Conservation (phyloP, 2,113 vertebrate genomes). For the Isurus oxyrinchus region DNA sequence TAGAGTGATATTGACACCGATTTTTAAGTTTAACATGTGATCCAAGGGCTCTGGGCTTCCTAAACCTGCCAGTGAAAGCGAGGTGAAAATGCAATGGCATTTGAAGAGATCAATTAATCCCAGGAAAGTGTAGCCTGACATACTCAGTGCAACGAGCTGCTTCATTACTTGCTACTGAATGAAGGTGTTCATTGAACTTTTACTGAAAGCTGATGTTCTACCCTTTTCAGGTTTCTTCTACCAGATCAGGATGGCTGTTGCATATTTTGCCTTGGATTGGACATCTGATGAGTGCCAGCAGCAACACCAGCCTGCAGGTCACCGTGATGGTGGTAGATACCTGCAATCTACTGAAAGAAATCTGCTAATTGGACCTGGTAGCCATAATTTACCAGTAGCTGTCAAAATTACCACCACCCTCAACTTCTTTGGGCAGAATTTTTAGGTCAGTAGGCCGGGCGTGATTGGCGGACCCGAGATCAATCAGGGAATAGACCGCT, state of each 20-base stretch:
- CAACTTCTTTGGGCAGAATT: too few relatives aligned
- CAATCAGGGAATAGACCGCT: too few relatives aligned
- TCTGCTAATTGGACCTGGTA: background rate
- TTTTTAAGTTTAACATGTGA: background rate
- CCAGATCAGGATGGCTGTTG: background rate
- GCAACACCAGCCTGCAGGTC: background rate
- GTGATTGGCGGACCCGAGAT: too few relatives aligned
- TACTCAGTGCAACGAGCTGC: background rate
- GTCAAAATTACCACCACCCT: background rate
- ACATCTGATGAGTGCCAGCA: background rate
- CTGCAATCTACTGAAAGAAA: background rate
- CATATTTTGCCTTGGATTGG: background rate
- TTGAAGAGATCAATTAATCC: background rate
- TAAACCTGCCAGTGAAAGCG: background rate
- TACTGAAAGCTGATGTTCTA: background rate
- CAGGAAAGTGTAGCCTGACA: background rate
- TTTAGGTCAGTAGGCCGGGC: too few relatives aligned
- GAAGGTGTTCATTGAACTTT: background rate
- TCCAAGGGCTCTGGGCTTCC: background rate
- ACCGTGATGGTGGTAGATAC: background rate
- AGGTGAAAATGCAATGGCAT: background rate
- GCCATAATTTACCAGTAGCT: background rate
- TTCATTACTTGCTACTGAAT: background rate
- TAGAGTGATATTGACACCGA: background rate
- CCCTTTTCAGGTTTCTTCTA: background rate